Conservation (phyloP, 2,888 invertebrate genomes). For the Pseudococcus jackbeardsleyi region DNA sequence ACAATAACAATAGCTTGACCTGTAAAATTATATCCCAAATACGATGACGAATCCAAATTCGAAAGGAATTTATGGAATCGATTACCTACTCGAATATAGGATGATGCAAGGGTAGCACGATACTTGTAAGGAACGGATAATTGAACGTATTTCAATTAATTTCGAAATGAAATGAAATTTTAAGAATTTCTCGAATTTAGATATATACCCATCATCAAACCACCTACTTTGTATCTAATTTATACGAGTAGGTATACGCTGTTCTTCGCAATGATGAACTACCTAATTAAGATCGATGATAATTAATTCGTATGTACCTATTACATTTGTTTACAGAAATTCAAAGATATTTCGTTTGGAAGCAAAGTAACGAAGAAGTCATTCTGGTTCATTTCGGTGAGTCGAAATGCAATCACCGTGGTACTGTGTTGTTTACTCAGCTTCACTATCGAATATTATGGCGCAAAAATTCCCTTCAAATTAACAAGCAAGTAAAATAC, state of each 20-base stretch:
- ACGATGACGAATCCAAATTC: background rate
- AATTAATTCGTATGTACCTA: background rate
- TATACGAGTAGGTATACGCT: too few species aligned
- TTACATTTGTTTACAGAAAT: conserved; percentile 71
- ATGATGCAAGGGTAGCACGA: background rate
- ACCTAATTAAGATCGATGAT: conserved; percentile 13
- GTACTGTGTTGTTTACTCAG: conserved; percentile 76
- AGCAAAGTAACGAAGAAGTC: conserved; percentile 70
- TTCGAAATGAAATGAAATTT: background rate
- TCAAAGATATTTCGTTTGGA: conserved; percentile 74
- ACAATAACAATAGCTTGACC: background rate
- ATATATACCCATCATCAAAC: background rate
- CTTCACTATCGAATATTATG: conserved; percentile 71
- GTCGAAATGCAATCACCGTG: conserved; percentile 80
- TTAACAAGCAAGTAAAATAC: conserved; percentile 72
- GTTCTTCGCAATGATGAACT: background rate
- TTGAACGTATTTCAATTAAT: background rate
- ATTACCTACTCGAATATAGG: background rate
- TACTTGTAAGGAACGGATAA: background rate
- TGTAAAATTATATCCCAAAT: background rate
- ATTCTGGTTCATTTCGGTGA: conserved; percentile 78
- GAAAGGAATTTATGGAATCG: background rate
- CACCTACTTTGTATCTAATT: too few species aligned
- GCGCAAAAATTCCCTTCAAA: conserved; percentile 75
- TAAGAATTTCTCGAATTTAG: background rate